Conservation (phyloP, 2,888 invertebrate genomes). For the Alloplasta piceator region DNA sequence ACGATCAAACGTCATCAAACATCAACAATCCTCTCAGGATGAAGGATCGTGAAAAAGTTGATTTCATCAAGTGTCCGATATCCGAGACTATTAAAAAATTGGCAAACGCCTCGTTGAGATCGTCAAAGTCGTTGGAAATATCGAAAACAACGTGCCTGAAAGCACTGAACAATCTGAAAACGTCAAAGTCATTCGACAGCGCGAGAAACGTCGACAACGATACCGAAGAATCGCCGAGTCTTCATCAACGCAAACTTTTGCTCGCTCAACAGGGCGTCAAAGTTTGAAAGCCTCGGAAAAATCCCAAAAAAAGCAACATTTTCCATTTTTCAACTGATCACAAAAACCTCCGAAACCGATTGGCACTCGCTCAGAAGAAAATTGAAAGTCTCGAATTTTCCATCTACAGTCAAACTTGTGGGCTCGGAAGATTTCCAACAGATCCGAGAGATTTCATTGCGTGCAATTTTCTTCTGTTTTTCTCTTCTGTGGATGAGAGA, state of each 20-base stretch:
- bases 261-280: conserved; percentile 81
- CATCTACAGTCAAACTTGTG: too few relatives aligned
- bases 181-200: conserved; percentile 74
- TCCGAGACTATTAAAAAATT: conserved; percentile 81
- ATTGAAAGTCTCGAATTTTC: too few relatives aligned
- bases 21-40: background rate
- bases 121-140: conserved; percentile 78
- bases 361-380: too few relatives aligned
- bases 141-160: conserved; percentile 76
- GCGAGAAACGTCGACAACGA: conserved; percentile 72
- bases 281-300: conserved; percentile 71
- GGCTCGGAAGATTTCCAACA: too few relatives aligned
- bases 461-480: too few relatives aligned
- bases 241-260: conserved; percentile 80
- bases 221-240: conserved; percentile 78
- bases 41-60: conserved; percentile 73
- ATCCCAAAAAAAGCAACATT: background rate
- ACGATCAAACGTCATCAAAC: too few relatives aligned
- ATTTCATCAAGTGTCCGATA: conserved; percentile 81
- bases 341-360: too few relatives aligned
- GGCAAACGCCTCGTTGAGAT: conserved; percentile 79
- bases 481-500: too few relatives aligned
- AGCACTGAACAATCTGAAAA: conserved; percentile 75
- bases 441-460: too few relatives aligned
- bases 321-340: too few relatives aligned